A percentile compares a stretch with the other conserved stretches of the same genome.
Conservation (phyloP, 1,140 invertebrate species). For the Fopius arisanus region DNA sequence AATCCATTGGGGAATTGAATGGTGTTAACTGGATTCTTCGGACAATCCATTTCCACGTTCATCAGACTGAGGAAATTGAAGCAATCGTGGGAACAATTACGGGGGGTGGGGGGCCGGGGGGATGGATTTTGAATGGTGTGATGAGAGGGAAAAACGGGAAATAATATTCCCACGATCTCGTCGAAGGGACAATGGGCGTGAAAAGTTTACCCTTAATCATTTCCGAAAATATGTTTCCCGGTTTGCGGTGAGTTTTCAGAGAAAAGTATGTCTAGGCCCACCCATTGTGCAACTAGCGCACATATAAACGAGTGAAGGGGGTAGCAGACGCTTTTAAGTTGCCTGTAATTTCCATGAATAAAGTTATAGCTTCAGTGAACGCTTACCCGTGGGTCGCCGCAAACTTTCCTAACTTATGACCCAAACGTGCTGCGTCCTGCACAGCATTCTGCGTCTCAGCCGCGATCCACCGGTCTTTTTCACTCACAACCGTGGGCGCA, state of each 20-base stretch:
- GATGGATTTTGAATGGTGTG: neutral
- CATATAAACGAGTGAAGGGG: neutral
- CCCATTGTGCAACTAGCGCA: conserved; percentile 7
- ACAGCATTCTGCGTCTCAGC: neutral
- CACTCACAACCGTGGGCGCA: conserved; percentile 2
- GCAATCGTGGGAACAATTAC: conserved; percentile 34
- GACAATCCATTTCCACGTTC: conserved; percentile 38
- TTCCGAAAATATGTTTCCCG: neutral
- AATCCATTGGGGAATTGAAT: neutral
- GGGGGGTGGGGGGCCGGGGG: neutral
- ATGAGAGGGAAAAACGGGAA: neutral
- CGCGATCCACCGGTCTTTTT: conserved; percentile 33
- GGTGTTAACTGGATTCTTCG: conserved; percentile 28
- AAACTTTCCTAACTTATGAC: conserved; percentile 29
- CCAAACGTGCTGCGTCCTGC: conserved; percentile 17
- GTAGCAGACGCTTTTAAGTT: conserved; percentile 55
- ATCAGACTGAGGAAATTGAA: conserved; percentile 40
- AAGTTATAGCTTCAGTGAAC: conserved; percentile 41
- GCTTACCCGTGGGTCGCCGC: conserved; percentile 36
- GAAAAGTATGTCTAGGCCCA: conserved; percentile 4
- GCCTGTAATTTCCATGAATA: conserved; percentile 56
- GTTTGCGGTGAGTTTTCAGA: neutral
- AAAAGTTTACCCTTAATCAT: conserved; percentile 2
- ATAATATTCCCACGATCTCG: neutral
- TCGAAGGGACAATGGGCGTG: neutral